Conservation (phyloP, 1,140 invertebrate genomes). For the Lasaia peninsularis region DNA sequence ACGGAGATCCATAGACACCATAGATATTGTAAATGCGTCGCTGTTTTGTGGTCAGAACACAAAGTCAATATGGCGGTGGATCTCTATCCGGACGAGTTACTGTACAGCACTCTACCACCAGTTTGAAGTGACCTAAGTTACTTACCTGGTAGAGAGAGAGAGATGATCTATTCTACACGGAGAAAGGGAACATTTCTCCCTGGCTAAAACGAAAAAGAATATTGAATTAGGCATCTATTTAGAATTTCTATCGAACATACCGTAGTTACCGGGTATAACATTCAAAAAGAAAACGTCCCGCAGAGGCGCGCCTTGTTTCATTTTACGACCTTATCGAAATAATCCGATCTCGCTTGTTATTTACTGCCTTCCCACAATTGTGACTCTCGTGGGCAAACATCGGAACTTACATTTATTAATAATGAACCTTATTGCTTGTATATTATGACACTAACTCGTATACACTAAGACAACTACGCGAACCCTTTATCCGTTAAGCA, state of each 20-base stretch:
- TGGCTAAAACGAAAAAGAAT: no score
- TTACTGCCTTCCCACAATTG: constrained; percentile 67
- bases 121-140: no score
- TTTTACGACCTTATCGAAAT: constrained; percentile 77
- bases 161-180: no score
- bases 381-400: constrained; percentile 40
- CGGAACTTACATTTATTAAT: constrained; percentile 31
- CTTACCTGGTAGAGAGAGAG: no score
- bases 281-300: constrained; percentile 65
- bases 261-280: constrained; percentile 36
- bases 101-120: no score
- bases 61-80: no score
- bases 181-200: no score
- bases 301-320: constrained; percentile 65
- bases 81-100: no score
- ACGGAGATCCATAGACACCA: no score
- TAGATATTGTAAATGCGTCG: no score
- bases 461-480: constrained; percentile 35
- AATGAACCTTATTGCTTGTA: constrained; percentile 43
- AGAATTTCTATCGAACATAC: neutral
- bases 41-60: no score
- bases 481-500: constrained; percentile 38
- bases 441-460: constrained; percentile 41
- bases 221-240: neutral
- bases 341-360: constrained; percentile 74